Evolutionary conservation across 23 tunicate species (phyloP), one percentile per base, ranked within the genome.

Genomic region (Styela clava): DNA sequence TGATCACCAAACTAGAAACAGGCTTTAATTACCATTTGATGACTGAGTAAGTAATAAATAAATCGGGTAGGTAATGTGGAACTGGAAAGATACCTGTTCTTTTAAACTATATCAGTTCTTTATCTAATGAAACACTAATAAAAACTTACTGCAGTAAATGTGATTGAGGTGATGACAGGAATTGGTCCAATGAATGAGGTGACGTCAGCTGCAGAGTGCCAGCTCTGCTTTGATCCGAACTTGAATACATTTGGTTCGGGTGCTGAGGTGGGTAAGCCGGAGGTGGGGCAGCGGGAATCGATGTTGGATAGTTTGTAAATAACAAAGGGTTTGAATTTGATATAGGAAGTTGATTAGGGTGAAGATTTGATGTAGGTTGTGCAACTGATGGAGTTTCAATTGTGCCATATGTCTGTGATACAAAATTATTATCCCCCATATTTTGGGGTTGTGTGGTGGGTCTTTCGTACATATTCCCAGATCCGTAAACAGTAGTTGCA

Each of bases 171-270:
- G 71, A 18, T 67, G 31, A 29, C 71, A 67, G 71, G 31, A 25
- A 67, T 67, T 29, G 1, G 1, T 67, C 71, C 71, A 67, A 25
- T 27, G 71, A 25, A 67, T 67, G 30, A 22, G 30, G 30, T 29
- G 71, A 67, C 16, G 71, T 67, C 71, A 67, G 30, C 16, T 22
- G 71, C 71, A 67, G 31, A 67, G 71, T 16, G 16, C 71, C 71
- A 18, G 71, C 71, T 29, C 71, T 67, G 71, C 71, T 29, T 27
- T 67, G 31, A 29, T 67, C 71, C 22, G 71, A 67, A 67, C 31
- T 27, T 12, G 16, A n/a, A n/a, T n/a, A 67, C 71, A 67, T 25
- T 29, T 25, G 71, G 16, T 67, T 27, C 16, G 71, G 71, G 22
- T 67, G 71, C 24, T 67, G 71, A 27, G 71, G 71, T 25, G 2